A percentile compares a stretch with the other conserved stretches of the same genome.
These are phyloP conservation scores for Myotis myotis DNA, from an alignment of 2,797 vertebrate genomes.

Conservation along the genomic window DNA sequence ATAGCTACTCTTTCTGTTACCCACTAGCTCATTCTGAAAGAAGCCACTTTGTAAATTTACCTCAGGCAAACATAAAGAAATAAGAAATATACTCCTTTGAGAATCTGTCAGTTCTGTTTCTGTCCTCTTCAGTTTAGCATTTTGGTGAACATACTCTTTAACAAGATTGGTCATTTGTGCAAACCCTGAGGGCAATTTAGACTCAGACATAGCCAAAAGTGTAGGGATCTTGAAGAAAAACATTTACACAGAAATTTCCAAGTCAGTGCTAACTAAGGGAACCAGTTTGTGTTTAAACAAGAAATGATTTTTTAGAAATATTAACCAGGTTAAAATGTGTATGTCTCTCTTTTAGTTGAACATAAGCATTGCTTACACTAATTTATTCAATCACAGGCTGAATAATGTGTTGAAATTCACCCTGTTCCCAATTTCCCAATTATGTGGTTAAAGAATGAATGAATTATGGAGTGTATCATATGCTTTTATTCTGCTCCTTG, in stretches of 20 bases:
- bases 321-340: not conserved
- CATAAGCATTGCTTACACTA: not conserved
- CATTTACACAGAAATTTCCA: constrained; percentile 23
- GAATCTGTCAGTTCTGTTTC: constrained; percentile 83
- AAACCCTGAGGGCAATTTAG: constrained; percentile 62
- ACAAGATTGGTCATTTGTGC: constrained; percentile 86
- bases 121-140: constrained; percentile 85
- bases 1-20: constrained; percentile 69
- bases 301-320: not conserved
- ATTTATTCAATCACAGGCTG: not conserved
- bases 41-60: constrained; percentile 85
- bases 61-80: constrained; percentile 79
- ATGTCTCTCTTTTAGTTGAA: not conserved
- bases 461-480: not conserved
- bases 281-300: not conserved
- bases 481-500: not conserved
- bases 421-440: not conserved
- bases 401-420: not conserved
- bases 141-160: constrained; percentile 84
- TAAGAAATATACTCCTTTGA: constrained; percentile 80
- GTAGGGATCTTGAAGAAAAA: constrained; percentile 50
- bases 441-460: not conserved
- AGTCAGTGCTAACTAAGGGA: constrained; percentile 59
- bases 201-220: constrained; percentile 59
- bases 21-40: not conserved